Conservation (phyloP, 1,140 invertebrate species). For the Neuroterus valhalla region DNA sequence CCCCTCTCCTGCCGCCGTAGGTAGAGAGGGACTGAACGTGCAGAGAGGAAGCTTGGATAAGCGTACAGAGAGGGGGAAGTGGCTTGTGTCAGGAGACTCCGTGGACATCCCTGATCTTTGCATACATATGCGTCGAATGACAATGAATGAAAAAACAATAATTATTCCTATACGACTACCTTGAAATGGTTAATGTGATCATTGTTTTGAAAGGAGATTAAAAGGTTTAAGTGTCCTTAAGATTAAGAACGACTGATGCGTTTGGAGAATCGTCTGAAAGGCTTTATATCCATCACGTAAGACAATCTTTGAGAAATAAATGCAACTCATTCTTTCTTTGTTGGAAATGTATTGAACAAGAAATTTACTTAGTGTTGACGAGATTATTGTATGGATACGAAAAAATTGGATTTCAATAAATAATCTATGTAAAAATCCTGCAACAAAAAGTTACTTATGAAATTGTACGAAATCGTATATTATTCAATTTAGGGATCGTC, state of each 20-base stretch:
- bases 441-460: no score
- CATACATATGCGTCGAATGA: background rate
- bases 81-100: no score
- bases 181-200: slow-evolving; percentile 54
- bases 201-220: slow-evolving; percentile 60
- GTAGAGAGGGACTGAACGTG: no score
- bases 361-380: slow-evolving; percentile 3
- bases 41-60: no score
- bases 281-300: slow-evolving; percentile 18
- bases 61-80: no score
- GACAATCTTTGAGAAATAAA: slow-evolving; percentile 20
- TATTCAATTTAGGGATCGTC: no score
- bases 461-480: no score
- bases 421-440: no score
- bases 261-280: slow-evolving; percentile 49
- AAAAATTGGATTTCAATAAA: no score
- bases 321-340: background rate
- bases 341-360: background rate
- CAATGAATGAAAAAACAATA: background rate
- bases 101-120: background rate
- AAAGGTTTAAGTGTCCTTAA: slow-evolving; percentile 71
- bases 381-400: no score
- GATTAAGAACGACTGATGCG: slow-evolving; percentile 61
- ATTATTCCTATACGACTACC: slow-evolving; percentile 16
- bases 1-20: no score